These are phyloP conservation scores for Oedothorax gibbosus DNA, from an alignment of 1,140 invertebrate species.

Conservation along the genomic window DNA sequence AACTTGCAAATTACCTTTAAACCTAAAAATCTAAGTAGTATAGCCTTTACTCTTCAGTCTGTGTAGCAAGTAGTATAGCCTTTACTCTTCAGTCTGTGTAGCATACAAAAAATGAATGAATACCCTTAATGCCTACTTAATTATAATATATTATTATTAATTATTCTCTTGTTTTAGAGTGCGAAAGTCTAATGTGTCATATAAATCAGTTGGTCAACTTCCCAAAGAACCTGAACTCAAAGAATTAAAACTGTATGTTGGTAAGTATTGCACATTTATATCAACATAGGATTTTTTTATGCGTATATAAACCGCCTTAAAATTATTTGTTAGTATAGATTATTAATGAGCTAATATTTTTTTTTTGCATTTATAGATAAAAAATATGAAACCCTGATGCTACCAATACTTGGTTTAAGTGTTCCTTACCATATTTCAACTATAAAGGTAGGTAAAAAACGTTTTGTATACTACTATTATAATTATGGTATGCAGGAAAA, in stretches of 20 bases:
- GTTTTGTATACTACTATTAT: not conserved
- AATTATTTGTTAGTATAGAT: not conserved
- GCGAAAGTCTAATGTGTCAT: slow-evolving; percentile 94
- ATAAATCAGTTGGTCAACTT: slow-evolving; percentile 92
- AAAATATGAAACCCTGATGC: slow-evolving; percentile 96
- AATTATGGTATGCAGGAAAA: too few species aligned
- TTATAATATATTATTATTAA: too few species aligned
- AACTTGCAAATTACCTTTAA: too few species aligned
- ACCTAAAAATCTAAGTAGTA: too few species aligned
- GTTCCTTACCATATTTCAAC: slow-evolving; percentile 99
- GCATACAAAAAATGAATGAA: too few species aligned
- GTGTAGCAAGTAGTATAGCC: too few species aligned
- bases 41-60: too few species aligned
- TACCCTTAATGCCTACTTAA: too few species aligned
- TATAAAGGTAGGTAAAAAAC: slow-evolving; percentile 77
- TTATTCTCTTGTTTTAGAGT: slow-evolving; percentile 70
- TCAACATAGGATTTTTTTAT: not conserved
- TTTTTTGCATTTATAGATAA: slow-evolving; percentile 78
- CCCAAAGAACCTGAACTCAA: slow-evolving; percentile 93
- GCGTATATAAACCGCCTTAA: not conserved
- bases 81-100: too few species aligned
- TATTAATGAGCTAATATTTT: not conserved
- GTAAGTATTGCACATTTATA: slow-evolving; percentile 72
- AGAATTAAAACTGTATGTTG: slow-evolving; percentile 95
- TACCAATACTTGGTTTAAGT: slow-evolving; percentile 95